Percentiles rank a stretch among this genome's conserved stretches.
These are phyloP conservation scores for Trachelus stipa DNA, from an alignment of 2,888 invertebrate species.

Conservation along the genomic window DNA sequence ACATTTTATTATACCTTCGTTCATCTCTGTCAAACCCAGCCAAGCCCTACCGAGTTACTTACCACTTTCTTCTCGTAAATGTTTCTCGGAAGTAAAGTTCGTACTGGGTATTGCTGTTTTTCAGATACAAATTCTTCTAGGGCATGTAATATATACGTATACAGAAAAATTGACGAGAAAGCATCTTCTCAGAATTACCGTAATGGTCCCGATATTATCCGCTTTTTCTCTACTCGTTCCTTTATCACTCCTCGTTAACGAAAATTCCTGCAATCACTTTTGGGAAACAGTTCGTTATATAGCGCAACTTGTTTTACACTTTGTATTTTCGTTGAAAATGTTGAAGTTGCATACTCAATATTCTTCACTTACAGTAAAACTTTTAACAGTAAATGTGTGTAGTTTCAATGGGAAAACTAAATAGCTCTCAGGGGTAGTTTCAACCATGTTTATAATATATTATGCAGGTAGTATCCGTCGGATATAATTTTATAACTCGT, in stretches of 20 bases:
- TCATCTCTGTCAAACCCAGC: slow-evolving; percentile 1
- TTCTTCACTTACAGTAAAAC: neutral
- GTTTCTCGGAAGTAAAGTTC: neutral
- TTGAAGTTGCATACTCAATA: neutral
- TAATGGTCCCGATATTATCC: neutral
- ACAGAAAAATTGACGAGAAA: neutral
- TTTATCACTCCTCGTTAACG: neutral
- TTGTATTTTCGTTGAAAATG: neutral
- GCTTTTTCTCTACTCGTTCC: neutral
- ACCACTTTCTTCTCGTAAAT: neutral
- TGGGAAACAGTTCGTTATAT: neutral
- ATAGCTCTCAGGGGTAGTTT: neutral
- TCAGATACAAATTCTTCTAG: neutral
- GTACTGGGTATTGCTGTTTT: neutral
- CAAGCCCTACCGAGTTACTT: neutral
- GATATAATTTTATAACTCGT: neutral
- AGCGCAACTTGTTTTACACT: neutral
- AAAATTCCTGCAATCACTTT: neutral
- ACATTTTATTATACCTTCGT: neutral
- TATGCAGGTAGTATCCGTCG: neutral
- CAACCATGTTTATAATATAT: neutral
- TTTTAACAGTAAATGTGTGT: neutral
- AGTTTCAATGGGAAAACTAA: neutral
- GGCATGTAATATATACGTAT: neutral
- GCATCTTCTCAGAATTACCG: neutral